These are phyloP conservation scores for Fistularia commersonii DNA, from an alignment of 2,797 vertebrate genomes.

Conservation along the genomic window DNA sequence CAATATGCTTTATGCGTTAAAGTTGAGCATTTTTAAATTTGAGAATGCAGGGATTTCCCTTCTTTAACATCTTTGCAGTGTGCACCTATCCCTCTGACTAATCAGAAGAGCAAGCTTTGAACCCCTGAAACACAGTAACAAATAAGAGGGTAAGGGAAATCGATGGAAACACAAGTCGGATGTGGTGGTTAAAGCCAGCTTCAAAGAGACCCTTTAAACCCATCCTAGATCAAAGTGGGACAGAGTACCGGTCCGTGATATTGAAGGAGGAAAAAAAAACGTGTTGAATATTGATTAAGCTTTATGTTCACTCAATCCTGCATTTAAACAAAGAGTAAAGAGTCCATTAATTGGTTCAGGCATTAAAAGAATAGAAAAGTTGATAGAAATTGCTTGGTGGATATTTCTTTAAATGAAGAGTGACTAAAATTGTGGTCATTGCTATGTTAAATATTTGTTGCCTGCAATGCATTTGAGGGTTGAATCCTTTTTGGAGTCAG, in stretches of 20 bases:
- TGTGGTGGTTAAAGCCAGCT: constrained; percentile 76
- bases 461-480: not conserved
- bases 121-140: constrained; percentile 68
- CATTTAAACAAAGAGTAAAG: constrained; percentile 49
- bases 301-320: constrained; percentile 52
- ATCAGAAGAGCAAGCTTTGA: constrained; percentile 69
- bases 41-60: constrained; percentile 25
- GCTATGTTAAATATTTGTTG: constrained; percentile 1
- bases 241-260: constrained; percentile 72
- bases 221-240: constrained; percentile 75
- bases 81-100: constrained; percentile 38
- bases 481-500: no score
- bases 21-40: constrained; percentile 25
- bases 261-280: constrained; percentile 55
- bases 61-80: constrained; percentile 31
- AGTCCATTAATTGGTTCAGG: constrained; percentile 55
- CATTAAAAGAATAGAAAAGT: constrained; percentile 29
- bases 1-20: constrained; percentile 7
- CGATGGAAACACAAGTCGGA: constrained; percentile 77
- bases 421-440: constrained; percentile 45
- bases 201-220: constrained; percentile 77
- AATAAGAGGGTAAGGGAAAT: constrained; percentile 71
- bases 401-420: constrained; percentile 38
- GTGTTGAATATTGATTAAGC: constrained; percentile 75
- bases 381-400: not conserved